Percentiles rank a stretch among this genome's conserved stretches.
These are phyloP conservation scores for human DNA, from an alignment of 2,113 vertebrate genomes.

Conservation along the genomic window DNA sequence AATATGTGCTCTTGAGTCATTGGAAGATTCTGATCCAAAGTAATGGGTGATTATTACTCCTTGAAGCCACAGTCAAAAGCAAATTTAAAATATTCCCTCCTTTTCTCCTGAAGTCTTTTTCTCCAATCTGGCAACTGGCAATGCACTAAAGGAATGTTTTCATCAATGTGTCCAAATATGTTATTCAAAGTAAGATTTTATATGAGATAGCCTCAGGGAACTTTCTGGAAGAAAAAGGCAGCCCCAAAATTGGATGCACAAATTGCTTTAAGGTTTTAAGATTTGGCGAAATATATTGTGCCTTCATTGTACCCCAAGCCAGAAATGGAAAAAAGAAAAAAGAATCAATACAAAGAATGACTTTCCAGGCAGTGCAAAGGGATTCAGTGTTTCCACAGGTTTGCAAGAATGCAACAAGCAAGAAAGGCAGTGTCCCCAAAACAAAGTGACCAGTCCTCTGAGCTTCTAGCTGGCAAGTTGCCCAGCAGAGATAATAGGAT, in stretches of 20 bases:
- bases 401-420: background rate
- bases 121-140: background rate
- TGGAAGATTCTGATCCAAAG: background rate
- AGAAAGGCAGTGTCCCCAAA: background rate
- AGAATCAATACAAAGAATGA: background rate
- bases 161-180: background rate
- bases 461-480: background rate
- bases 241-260: conserved; percentile 56
- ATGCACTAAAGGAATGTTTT: background rate
- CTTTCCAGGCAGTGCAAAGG: background rate
- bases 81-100: background rate
- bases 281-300: background rate
- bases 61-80: background rate
- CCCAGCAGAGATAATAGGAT: background rate
- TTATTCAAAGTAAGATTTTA: conserved; percentile 38
- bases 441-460: background rate
- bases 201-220: background rate
- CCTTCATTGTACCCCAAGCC: background rate
- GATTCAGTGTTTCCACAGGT: background rate
- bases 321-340: background rate
- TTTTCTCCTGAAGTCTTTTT: background rate
- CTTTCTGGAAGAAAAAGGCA: conserved; percentile 44
- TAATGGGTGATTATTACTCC: background rate
- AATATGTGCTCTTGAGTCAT: background rate
- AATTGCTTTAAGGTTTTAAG: conserved; percentile 61